Percentiles rank a stretch among this genome's conserved stretches.
Evolutionary conservation across 2,113 vertebrate genomes (phyloP).

Genomic region (Gavia stellata): DNA sequence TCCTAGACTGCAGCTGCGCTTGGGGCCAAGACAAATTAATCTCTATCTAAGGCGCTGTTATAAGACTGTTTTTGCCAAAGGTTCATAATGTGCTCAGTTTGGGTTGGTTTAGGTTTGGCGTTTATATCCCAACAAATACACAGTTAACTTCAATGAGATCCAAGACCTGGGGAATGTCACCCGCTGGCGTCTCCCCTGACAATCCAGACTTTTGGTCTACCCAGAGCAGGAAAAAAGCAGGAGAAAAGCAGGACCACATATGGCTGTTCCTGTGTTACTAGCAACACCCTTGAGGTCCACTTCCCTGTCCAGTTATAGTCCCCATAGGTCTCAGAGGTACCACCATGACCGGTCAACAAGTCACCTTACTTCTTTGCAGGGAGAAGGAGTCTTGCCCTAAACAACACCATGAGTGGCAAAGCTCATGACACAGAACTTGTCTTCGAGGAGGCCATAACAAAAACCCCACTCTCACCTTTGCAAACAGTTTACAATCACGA

Average conservation of each 20-base stretch:
- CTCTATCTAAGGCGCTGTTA: neutral
- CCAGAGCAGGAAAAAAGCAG: neutral
- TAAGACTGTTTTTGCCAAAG: neutral
- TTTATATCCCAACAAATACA: neutral
- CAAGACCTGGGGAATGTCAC: neutral
- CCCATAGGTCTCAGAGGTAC: neutral
- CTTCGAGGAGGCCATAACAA: neutral
- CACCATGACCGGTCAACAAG: neutral
- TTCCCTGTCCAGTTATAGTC: neutral
- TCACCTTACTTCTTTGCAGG: neutral
- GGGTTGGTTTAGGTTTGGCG: neutral
- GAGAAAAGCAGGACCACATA: neutral
- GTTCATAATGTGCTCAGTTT: neutral
- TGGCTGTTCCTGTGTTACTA: neutral
- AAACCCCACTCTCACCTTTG: neutral
- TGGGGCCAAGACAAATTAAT: neutral
- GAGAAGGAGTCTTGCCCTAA: neutral
- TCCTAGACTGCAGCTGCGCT: neutral
- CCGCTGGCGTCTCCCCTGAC: fast-evolving
- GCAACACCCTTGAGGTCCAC: neutral
- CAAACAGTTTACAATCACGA: neutral
- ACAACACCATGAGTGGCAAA: neutral
- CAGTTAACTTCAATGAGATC: neutral
- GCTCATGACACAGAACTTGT: neutral
- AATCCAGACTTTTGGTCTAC: neutral